phyloP scores from a whole-genome alignment of 2,888 invertebrate genomes.

The Metellina segmentata region DNA sequence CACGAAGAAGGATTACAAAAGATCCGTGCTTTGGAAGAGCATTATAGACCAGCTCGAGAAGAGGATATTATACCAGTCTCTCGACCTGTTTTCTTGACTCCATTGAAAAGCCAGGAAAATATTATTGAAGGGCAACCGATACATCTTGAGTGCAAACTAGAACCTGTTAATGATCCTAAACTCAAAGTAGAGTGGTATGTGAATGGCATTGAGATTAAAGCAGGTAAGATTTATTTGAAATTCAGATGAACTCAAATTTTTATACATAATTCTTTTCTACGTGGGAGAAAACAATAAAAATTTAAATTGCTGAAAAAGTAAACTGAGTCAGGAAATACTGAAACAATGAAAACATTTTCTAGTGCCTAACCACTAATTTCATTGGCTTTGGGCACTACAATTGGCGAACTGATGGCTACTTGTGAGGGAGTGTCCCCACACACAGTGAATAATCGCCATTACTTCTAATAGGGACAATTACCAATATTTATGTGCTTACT shows the following conservation, averaged over 20 bases:
- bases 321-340: no score
- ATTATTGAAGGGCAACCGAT: slow-evolving; percentile 94
- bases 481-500: no score
- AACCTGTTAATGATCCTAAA: slow-evolving; percentile 94
- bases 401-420: no score
- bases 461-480: no score
- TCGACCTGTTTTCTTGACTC: slow-evolving; percentile 92
- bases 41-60: slow-evolving; percentile 84
- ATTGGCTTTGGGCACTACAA: no score
- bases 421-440: no score
- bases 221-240: slow-evolving; percentile 81
- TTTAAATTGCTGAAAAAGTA: no score
- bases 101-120: slow-evolving; percentile 91
- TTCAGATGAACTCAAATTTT: neutral
- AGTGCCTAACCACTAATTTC: no score
- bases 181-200: slow-evolving; percentile 96
- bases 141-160: slow-evolving; percentile 94
- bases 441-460: no score
- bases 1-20: slow-evolving; percentile 89
- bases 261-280: neutral
- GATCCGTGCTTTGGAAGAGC: slow-evolving; percentile 92
- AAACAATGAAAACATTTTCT: no score
- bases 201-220: slow-evolving; percentile 92
- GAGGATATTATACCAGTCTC: slow-evolving; percentile 79
- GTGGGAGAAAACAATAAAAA: no score